phyloP scores from a whole-genome alignment of 1,140 invertebrate genomes.

The Drosophila santomea region DNA sequence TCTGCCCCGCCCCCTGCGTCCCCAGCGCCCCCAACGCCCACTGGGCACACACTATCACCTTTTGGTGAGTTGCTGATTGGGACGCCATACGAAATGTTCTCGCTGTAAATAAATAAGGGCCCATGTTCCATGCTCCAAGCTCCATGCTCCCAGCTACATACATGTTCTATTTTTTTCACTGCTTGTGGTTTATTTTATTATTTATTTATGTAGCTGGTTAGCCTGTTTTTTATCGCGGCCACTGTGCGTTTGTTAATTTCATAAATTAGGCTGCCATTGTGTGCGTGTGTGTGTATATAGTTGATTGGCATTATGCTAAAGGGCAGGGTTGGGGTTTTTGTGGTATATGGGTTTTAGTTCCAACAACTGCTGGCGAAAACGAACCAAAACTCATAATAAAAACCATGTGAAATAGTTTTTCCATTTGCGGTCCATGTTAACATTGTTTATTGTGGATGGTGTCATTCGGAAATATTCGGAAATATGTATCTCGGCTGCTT shows the following conservation, averaged over 20 bases:
- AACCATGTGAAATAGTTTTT: slow-evolving; percentile 34
- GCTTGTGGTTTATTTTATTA: slow-evolving; percentile 60
- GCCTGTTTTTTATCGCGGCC: slow-evolving; percentile 33
- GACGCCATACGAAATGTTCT: slow-evolving; percentile 69
- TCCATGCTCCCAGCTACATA: slow-evolving; percentile 20
- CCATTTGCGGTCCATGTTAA: slow-evolving; percentile 45
- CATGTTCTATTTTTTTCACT: slow-evolving; percentile 17
- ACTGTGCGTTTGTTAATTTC: slow-evolving; percentile 72
- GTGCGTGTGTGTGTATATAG: slow-evolving; percentile 12
- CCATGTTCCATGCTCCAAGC: slow-evolving; percentile 21
- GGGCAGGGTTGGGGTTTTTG: slow-evolving; percentile 3
- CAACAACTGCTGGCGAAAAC: slow-evolving; percentile 1
- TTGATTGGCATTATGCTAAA: slow-evolving; percentile 40
- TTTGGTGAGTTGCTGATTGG: slow-evolving; percentile 62
- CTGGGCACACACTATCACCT: slow-evolving; percentile 33
- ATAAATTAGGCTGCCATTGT: slow-evolving; percentile 70
- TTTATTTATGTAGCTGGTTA: slow-evolving; percentile 63
- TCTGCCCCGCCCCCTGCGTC: neutral
- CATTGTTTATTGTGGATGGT: slow-evolving; percentile 47
- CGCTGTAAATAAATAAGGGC: slow-evolving; percentile 59
- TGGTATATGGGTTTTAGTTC: neutral
- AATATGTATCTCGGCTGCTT: slow-evolving; percentile 28
- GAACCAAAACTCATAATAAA: slow-evolving; percentile 7
- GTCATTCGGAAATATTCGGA: slow-evolving; percentile 28
- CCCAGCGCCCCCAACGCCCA: neutral